Evolutionary conservation across 2,113 vertebrate genomes (phyloP).

Genomic region (Papio anubis): DNA sequence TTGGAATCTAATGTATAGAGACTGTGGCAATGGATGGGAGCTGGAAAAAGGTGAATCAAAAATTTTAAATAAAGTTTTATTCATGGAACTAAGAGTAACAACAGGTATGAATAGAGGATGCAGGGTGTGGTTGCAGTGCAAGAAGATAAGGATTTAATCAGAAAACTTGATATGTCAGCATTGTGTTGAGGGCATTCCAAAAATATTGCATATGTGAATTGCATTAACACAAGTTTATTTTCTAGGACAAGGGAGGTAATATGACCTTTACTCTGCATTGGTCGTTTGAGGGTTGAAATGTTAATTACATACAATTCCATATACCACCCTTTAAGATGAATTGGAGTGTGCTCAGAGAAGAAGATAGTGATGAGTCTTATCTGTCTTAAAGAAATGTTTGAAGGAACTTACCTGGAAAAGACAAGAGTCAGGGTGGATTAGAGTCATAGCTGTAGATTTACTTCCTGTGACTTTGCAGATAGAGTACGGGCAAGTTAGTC

Average conservation of each 20-base stretch:
- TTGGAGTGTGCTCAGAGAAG: conserved; percentile 40
- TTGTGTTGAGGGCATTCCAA: not conserved
- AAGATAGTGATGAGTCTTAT: not conserved
- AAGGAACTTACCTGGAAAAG: conserved; percentile 46
- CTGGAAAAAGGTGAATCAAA: conserved; percentile 32
- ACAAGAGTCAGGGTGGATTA: conserved; percentile 14
- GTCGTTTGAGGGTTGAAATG: not conserved
- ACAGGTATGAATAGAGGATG: not conserved
- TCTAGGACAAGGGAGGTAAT: not conserved
- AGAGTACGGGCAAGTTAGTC: conserved; percentile 30
- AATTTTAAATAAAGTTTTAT: conserved; percentile 42
- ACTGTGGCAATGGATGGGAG: conserved; percentile 21
- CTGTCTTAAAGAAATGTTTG: conserved; percentile 34
- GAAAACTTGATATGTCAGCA: conserved; percentile 31
- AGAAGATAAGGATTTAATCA: conserved; percentile 23
- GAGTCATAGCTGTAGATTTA: conserved; percentile 21
- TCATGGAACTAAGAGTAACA: conserved; percentile 5
- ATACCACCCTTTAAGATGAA: conserved; percentile 41
- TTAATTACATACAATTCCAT: conserved; percentile 33
- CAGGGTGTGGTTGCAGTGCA: conserved; percentile 20
- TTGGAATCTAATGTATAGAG: not conserved
- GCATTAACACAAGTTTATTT: conserved; percentile 32
- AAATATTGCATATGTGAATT: conserved; percentile 32
- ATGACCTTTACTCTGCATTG: conserved; percentile 30
- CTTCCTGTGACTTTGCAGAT: conserved; percentile 42